Evolutionary conservation across 2,888 invertebrate species (phyloP).

Genomic region (Melanargia galathea): DNA sequence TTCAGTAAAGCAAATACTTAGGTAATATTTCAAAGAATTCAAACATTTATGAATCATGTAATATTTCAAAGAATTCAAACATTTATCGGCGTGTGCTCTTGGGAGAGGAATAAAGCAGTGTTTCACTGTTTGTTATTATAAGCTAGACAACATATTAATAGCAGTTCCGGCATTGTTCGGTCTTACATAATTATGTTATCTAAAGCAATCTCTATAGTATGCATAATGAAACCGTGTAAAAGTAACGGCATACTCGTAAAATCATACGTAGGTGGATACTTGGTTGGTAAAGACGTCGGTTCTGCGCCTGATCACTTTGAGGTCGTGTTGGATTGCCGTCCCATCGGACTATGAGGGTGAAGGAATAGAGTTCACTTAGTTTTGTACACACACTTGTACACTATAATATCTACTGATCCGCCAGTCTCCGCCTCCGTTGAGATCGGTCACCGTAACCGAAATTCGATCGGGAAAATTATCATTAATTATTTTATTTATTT

Average conservation of each 20-base stretch:
- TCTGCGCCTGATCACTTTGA: too few species aligned
- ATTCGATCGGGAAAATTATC: too few species aligned
- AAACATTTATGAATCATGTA: constrained; percentile 7
- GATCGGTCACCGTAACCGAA: too few species aligned
- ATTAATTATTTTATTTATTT: too few species aligned
- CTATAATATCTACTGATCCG: too few species aligned
- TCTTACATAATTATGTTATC: background rate
- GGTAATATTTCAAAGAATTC: background rate
- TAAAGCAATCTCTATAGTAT: background rate
- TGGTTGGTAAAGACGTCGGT: too few species aligned
- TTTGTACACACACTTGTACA: too few species aligned
- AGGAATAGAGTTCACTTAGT: too few species aligned
- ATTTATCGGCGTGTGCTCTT: background rate
- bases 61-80: constrained; percentile 5
- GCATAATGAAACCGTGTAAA: background rate
- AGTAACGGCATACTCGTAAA: background rate
- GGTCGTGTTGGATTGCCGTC: too few species aligned
- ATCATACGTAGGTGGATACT: too few species aligned
- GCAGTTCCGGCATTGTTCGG: background rate
- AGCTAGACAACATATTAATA: constrained; percentile 1
- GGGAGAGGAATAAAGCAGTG: background rate
- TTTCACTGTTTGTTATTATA: background rate
- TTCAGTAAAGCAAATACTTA: background rate
- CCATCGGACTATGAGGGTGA: too few species aligned
- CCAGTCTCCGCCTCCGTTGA: too few species aligned